Percentiles rank a stretch among this genome's conserved stretches.
Evolutionary conservation across 2,888 invertebrate genomes (phyloP).

Genomic region (Microchrysa polita): DNA sequence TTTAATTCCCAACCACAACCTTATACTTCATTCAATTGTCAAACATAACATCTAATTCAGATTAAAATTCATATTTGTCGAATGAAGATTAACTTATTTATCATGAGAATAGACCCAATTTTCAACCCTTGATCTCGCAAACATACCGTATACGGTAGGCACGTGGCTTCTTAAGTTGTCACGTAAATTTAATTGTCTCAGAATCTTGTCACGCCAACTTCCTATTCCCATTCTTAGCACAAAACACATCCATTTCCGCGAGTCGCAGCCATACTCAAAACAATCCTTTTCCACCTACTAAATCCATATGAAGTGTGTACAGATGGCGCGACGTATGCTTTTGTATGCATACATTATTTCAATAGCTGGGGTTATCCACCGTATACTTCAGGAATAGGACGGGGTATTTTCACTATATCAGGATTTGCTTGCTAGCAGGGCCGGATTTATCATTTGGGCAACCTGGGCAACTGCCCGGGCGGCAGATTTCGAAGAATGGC

Average conservation of each 20-base stretch:
- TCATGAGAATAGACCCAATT: conserved; percentile 10
- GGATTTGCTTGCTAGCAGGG: background rate
- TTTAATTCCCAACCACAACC: background rate
- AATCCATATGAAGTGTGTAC: background rate
- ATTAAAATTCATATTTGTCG: conserved; percentile 14
- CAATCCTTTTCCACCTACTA: background rate
- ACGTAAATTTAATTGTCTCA: conserved; percentile 32
- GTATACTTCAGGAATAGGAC: background rate
- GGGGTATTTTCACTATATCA: background rate
- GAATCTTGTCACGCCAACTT: background rate
- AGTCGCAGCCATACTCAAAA: background rate
- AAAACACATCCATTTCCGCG: background rate
- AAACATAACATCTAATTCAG: background rate
- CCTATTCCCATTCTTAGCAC: background rate
- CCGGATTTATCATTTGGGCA: no score
- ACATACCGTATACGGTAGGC: background rate
- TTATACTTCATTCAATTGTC: background rate
- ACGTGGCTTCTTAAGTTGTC: background rate
- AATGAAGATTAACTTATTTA: conserved; percentile 15
- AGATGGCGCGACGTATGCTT: no score
- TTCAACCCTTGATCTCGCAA: background rate
- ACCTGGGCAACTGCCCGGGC: no score
- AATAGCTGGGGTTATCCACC: background rate
- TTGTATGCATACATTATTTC: no score
- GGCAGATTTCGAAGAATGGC: no score